Conservation (phyloP, 1,140 invertebrate species). For the Anoplophora glabripennis region DNA sequence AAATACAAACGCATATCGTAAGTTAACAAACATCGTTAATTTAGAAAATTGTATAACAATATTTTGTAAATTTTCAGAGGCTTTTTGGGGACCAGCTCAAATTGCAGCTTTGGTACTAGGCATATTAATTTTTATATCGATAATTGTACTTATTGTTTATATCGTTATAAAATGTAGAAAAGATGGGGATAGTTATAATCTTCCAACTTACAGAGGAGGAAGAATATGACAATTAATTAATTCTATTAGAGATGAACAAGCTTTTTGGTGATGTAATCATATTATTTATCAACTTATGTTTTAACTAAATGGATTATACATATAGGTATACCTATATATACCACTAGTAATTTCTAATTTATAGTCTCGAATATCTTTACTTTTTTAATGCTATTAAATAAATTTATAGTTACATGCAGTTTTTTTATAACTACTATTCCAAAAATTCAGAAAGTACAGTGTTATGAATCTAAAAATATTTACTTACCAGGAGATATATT, state of each 20-base stretch:
- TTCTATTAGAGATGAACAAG: constrained; percentile 26
- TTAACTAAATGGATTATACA: constrained; percentile 9
- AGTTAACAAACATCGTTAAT: constrained; percentile 24
- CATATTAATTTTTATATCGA: constrained; percentile 48
- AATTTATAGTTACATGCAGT: background rate
- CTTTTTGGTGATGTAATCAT: constrained; percentile 12
- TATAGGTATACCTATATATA: background rate
- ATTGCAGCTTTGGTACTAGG: constrained; percentile 53
- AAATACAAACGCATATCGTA: constrained; percentile 52
- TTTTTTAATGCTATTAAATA: background rate
- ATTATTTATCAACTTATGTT: constrained; percentile 14
- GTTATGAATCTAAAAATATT: background rate
- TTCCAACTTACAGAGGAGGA: constrained; percentile 46
- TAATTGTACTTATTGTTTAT: constrained; percentile 43
- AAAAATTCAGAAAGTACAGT: background rate
- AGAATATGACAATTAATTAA: constrained; percentile 30
- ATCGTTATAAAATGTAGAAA: constrained; percentile 38
- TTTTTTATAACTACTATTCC: background rate
- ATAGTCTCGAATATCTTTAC: background rate
- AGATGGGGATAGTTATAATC: constrained; percentile 41
- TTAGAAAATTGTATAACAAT: constrained; percentile 16
- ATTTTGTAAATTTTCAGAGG: constrained; percentile 31
- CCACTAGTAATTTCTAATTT: background rate
- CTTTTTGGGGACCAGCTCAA: constrained; percentile 44
- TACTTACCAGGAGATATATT: constrained; percentile 28